A percentile compares a stretch with the other conserved stretches of the same genome.
Evolutionary conservation across 2,888 invertebrate species (phyloP).

Genomic region (Pasiphila rectangulata): DNA sequence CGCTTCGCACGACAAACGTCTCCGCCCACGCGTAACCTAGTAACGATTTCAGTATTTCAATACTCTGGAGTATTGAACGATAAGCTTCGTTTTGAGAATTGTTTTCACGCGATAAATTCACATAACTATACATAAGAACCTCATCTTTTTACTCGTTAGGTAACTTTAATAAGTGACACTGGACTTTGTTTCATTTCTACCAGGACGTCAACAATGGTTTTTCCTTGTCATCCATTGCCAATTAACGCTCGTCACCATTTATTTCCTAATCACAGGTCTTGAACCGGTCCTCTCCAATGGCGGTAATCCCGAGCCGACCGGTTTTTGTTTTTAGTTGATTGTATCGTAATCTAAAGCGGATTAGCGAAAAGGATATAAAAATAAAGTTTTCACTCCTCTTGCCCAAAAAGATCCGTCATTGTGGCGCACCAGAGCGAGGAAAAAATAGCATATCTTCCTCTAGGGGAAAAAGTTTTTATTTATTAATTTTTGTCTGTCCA

Average conservation of each 20-base stretch:
- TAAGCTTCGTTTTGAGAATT: constrained; percentile 4
- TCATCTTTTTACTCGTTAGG: background rate
- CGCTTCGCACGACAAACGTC: constrained; percentile 46
- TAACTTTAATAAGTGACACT: background rate
- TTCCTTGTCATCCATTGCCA: constrained; percentile 24
- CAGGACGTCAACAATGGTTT: constrained; percentile 18
- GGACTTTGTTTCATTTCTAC: constrained; percentile 5
- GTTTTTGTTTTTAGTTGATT: constrained; percentile 20
- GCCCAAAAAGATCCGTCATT: too few relatives aligned
- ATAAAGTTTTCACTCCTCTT: too few relatives aligned
- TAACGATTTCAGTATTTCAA: constrained; percentile 73
- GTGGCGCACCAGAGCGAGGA: too few relatives aligned
- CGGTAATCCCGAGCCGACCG: constrained; percentile 27
- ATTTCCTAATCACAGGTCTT: constrained; percentile 29
- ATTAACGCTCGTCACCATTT: constrained; percentile 17
- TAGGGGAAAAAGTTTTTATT: too few relatives aligned
- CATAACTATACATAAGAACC: background rate
- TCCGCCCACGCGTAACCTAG: constrained; percentile 63
- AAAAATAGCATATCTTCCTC: too few relatives aligned
- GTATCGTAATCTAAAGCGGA: too few relatives aligned
- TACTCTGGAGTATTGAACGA: constrained; percentile 43
- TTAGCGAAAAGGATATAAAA: too few relatives aligned
- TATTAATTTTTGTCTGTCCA: too few relatives aligned
- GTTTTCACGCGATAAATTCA: background rate
- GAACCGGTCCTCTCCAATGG: constrained; percentile 23